Base-by-base conservation (phyloP, 2,888 invertebrate genomes). In the Phymatocera aterrima region DNA sequence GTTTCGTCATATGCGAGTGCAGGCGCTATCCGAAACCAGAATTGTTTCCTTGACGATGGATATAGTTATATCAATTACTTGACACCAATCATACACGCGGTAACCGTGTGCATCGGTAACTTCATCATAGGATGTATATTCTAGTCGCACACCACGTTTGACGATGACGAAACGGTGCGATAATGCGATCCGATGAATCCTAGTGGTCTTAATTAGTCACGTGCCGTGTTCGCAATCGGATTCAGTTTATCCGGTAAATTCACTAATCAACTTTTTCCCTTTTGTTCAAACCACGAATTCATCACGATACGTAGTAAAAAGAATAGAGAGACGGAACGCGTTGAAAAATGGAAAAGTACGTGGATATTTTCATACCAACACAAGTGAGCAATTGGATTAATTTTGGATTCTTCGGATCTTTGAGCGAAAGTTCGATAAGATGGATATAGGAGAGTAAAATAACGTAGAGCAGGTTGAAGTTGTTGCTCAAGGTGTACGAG, bases 181-280 rank as follows among this genome's bases (percentile, higher is more conserved):
- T 65, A 65, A 65, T 43, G n/a, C n/a, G 24, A 43, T 43, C 43
- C 15, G 43, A 40, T 65, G 43, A 40, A 65, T 65, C 43, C 21
- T n/a, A n/a, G n/a, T 46, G 24, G 28, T 72, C 48, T 51, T 51
- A 51, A 72, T 51, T 72, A 31, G 51, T 72, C 72, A 48, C 72
- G 72, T 48, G 48, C 34, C 48, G 72, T n/a, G n/a, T 2, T 51
- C 18, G 1, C 21, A 51, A 72, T 72, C 51, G 10, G 34, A 24
- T 18, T 51, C 48, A 12, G 48, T 51, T 68, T 15, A 68, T 15
- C 24, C 24, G 68, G 28, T 43, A 28, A 15, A 68, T 6, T 6
- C 6, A 6, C 5, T 2, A 57, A 24, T 57, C 15, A 64, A 18
- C 21, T 5, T 64, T 37, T 37, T 37, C 37, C 37, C n/a, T 34